A percentile compares a stretch with the other conserved stretches of the same genome.
phyloP scores from a whole-genome alignment of 1,140 invertebrate genomes.

The Formica exsecta region DNA sequence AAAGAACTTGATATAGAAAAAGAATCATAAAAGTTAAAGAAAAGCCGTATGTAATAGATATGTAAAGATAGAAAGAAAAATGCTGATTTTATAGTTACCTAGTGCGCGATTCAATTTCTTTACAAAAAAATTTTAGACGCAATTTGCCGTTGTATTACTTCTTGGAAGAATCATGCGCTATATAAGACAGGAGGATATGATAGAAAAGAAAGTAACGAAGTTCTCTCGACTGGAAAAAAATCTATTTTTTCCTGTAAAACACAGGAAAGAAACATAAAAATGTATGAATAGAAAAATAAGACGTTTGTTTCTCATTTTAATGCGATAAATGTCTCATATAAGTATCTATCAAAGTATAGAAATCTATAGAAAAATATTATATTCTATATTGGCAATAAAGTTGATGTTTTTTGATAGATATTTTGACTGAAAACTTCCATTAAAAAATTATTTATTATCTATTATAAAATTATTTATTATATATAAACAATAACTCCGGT shows the following conservation, averaged over 20 bases:
- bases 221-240: constrained; percentile 2
- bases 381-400: neutral
- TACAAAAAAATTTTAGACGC: constrained; percentile 28
- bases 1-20: constrained; percentile 38
- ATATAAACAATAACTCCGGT: no score
- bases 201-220: constrained; percentile 50
- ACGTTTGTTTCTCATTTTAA: neutral
- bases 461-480: no score
- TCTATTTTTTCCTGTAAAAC: constrained; percentile 43
- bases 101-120: constrained; percentile 5
- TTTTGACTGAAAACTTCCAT: neutral
- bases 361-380: neutral
- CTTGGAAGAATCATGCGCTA: constrained; percentile 49
- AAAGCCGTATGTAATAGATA: constrained; percentile 55
- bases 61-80: constrained; percentile 67
- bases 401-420: neutral
- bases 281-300: neutral
- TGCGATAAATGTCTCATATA: neutral
- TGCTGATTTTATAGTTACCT: constrained; percentile 47
- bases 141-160: constrained; percentile 34
- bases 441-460: no score
- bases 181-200: constrained; percentile 47
- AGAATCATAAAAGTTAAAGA: constrained; percentile 62
- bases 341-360: neutral
- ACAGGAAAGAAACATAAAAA: neutral